These are phyloP conservation scores for Caracal caracal DNA, from an alignment of 2,113 vertebrate genomes.

Conservation along the genomic window DNA sequence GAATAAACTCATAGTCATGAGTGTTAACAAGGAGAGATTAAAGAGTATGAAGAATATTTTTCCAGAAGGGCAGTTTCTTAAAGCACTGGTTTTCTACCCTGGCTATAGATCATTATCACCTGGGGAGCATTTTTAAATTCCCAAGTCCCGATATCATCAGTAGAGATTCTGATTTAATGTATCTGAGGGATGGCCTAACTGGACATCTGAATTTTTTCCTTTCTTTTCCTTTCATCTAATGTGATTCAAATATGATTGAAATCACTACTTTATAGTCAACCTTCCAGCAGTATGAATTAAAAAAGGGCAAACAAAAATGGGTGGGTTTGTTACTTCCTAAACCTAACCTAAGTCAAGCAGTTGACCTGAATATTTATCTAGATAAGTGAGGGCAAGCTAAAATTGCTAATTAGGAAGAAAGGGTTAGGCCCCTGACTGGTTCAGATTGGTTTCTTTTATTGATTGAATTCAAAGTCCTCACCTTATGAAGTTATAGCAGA, in stretches of 20 bases:
- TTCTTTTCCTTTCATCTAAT: background rate
- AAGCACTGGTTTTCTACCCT: background rate
- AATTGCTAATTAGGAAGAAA: background rate
- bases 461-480: background rate
- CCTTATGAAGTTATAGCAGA: background rate
- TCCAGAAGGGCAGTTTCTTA: background rate
- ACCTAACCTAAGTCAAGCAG: background rate
- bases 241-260: background rate
- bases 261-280: background rate
- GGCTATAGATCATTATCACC: background rate
- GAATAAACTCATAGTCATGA: background rate
- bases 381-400: background rate
- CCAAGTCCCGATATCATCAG: background rate
- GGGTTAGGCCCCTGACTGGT: background rate
- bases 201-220: background rate
- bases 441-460: background rate
- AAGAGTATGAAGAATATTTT: background rate
- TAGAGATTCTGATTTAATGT: background rate
- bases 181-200: background rate
- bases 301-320: background rate
- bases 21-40: background rate
- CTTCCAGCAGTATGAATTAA: background rate
- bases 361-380: background rate
- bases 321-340: background rate
- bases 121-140: background rate